These are phyloP conservation scores for Botrylloides violaceus DNA, from an alignment of 23 tunicate genomes.

Conservation along the genomic window DNA sequence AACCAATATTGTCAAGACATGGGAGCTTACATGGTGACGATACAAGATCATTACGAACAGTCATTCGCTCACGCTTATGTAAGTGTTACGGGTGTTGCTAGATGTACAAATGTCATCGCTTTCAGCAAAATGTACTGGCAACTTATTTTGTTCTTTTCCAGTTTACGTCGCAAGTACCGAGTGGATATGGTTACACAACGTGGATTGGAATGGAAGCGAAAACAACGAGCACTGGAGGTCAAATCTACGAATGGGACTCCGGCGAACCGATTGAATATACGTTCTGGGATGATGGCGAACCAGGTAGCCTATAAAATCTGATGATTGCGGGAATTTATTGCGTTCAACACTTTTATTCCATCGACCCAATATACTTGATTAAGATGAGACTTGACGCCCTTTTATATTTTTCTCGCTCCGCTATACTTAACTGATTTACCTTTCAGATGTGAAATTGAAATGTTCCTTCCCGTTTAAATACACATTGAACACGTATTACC, in stretches of 20 bases:
- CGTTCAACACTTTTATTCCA: no score
- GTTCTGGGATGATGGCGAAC: slow-evolving; percentile 71
- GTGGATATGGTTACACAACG: slow-evolving; percentile 57
- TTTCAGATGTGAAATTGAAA: slow-evolving; percentile 43
- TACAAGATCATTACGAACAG: slow-evolving; percentile 81
- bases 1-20: slow-evolving; percentile 44
- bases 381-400: no score
- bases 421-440: not conserved
- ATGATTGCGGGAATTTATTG: not conserved
- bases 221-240: slow-evolving; percentile 26
- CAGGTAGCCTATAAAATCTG: slow-evolving; percentile 33
- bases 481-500: slow-evolving; percentile 47
- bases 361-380: no score
- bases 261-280: slow-evolving; percentile 63
- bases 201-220: slow-evolving; percentile 73
- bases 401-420: not conserved
- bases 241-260: slow-evolving; percentile 53
- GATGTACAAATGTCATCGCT: no score
- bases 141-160: not conserved
- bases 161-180: slow-evolving; percentile 37
- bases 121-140: no score
- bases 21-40: slow-evolving; percentile 39
- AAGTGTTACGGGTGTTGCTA: no score
- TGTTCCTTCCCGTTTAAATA: slow-evolving; percentile 78
- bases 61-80: slow-evolving; percentile 61